A percentile compares a stretch with the other conserved stretches of the same genome.
Evolutionary conservation across 1,140 invertebrate species (phyloP).

Genomic region (Bombus superbus): DNA sequence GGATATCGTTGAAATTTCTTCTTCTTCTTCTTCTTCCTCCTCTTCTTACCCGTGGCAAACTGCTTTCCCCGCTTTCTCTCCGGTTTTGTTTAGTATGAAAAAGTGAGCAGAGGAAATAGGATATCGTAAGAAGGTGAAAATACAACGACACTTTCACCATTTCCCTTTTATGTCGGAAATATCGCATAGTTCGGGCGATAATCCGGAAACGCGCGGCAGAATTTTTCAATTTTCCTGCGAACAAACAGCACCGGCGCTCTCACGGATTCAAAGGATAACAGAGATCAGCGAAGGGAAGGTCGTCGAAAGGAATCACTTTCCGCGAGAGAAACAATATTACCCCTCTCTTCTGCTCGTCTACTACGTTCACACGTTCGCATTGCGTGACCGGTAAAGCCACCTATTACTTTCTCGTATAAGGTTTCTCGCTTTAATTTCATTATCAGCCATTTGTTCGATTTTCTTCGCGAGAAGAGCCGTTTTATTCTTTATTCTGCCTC

Average conservation of each 20-base stretch:
- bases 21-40: neutral
- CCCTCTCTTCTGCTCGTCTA: neutral
- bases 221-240: conserved; percentile 41
- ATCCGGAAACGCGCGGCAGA: conserved; percentile 1
- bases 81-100: neutral
- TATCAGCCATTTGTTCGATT: neutral
- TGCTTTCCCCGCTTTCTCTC: neutral
- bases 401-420: neutral
- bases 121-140: neutral
- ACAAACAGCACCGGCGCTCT: neutral
- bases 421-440: neutral
- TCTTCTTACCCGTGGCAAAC: neutral
- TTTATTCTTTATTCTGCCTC: neutral
- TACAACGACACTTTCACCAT: neutral
- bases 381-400: neutral
- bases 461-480: neutral
- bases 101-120: neutral
- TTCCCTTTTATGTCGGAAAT: conserved; percentile 6
- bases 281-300: neutral
- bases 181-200: neutral
- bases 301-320: conserved; percentile 5
- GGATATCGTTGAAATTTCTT: neutral
- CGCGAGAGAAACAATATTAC: conserved; percentile 2
- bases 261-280: conserved; percentile 6
- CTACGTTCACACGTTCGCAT: neutral